A percentile compares a stretch with the other conserved stretches of the same genome.
These are phyloP conservation scores for rat (Rattus norvegicus) DNA, from an alignment of 2,113 vertebrate species.

Conservation along the genomic window GRCr8 NC_086026.1:123518501-123519000, in stretches of 20 bases:
- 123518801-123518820: not conserved
- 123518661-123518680: not conserved
- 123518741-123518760: not conserved
- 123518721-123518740: not conserved
- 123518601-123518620: too few relatives aligned
- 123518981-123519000: not conserved
- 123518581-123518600: not conserved
- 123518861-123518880: not conserved
- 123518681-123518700: too few relatives aligned
- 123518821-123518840: not conserved
- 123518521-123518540: not conserved
- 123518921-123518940: not conserved
- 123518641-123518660: not conserved
- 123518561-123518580: not conserved
- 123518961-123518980: not conserved
- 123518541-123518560: not conserved
- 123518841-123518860: not conserved
- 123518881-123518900: not conserved
- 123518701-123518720: not conserved
- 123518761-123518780: not conserved
- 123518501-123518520: not conserved
- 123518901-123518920: not conserved
- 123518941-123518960: not conserved
- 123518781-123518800: not conserved
- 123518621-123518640: not conserved